Conservation (phyloP, 1,140 invertebrate genomes). For the Scaptomyza montana region DNA sequence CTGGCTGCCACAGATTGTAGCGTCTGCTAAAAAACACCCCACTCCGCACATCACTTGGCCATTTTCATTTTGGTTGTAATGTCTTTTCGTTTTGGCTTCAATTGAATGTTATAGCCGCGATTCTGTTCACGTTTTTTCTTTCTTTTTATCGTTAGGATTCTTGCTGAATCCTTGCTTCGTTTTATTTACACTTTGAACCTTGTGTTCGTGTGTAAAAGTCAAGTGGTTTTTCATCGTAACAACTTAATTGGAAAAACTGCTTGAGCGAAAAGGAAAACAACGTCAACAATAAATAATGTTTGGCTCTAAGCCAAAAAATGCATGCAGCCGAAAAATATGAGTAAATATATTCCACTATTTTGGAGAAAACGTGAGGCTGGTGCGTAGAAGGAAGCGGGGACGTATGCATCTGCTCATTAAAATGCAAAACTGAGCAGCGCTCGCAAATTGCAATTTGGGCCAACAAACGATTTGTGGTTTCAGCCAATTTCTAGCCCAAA, state of each 20-base stretch:
- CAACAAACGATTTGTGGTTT: conserved; percentile 66
- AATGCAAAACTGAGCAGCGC: conserved; percentile 52
- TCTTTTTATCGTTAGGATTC: conserved; percentile 7
- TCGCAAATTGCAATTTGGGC: conserved; percentile 66
- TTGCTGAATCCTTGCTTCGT: conserved; percentile 15
- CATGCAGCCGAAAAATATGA: conserved; percentile 44
- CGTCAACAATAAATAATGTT: conserved; percentile 35
- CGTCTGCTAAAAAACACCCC: not conserved
- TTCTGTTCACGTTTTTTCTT: conserved; percentile 8
- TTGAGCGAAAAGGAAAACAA: conserved; percentile 26
- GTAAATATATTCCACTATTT: conserved; percentile 56
- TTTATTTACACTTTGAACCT: conserved; percentile 56
- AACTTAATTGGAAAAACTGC: conserved; percentile 65
- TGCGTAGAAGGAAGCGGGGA: not conserved
- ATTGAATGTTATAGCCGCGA: conserved; percentile 45
- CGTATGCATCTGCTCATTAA: conserved; percentile 50
- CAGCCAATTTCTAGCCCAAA: conserved; percentile 13
- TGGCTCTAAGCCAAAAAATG: conserved; percentile 60
- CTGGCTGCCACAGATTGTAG: conserved; percentile 26
- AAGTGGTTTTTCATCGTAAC: conserved; percentile 65
- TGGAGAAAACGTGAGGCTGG: not conserved
- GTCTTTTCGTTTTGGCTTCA: conserved; percentile 4
- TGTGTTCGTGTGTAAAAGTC: conserved; percentile 47
- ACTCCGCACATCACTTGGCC: conserved; percentile 4
- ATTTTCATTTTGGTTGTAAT: conserved; percentile 12